Conservation (phyloP, 2,113 vertebrate species). For the Circaetus gallicus region DNA sequence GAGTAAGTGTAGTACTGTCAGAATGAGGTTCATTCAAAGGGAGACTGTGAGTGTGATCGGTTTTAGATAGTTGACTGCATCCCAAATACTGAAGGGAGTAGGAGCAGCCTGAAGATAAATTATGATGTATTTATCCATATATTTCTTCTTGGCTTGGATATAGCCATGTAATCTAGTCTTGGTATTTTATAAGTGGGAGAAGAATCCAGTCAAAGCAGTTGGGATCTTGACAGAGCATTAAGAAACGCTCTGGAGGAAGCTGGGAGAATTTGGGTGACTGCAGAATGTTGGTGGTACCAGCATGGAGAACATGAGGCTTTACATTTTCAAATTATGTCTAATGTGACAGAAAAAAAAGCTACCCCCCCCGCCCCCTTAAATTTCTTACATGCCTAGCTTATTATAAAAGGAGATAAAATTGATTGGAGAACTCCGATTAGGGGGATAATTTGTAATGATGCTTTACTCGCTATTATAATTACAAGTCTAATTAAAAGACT, state of each 20-base stretch:
- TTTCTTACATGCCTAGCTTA: neutral
- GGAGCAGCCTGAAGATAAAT: neutral
- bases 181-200: neutral
- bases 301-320: rapidly evolving
- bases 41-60: neutral
- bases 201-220: neutral
- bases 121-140: neutral
- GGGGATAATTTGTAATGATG: neutral
- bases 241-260: neutral
- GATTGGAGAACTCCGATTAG: neutral
- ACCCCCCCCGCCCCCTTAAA: too few species aligned
- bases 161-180: too few species aligned
- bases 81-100: neutral
- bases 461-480: neutral
- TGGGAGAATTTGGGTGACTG: neutral
- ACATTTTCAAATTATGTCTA: neutral
- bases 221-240: neutral
- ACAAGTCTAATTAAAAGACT: neutral
- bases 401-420: neutral
- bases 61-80: neutral
- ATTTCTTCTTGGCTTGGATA: neutral
- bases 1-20: neutral
- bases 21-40: neutral
- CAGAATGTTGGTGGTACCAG: neutral
- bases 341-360: neutral